Conservation (phyloP, 2,888 invertebrate genomes). For the Patella pellucida region DNA sequence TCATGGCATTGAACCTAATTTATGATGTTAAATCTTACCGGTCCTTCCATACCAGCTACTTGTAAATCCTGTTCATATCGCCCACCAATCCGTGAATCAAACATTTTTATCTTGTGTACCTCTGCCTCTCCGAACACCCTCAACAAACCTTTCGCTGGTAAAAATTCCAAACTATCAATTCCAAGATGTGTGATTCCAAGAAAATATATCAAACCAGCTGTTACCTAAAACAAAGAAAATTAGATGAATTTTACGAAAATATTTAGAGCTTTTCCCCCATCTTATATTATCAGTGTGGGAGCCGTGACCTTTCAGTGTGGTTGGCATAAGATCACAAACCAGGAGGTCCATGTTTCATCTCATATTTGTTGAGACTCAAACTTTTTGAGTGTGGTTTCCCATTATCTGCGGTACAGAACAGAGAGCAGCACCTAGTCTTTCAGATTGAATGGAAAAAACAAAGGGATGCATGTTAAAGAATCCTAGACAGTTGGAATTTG, state of each 20-base stretch:
- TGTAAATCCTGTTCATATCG: slow-evolving; percentile 28
- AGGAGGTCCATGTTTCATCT: no score
- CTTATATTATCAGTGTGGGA: no score
- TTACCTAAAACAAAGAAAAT: slow-evolving; percentile 40
- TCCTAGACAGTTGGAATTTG: no score
- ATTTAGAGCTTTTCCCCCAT: no score
- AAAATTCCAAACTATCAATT: slow-evolving; percentile 51
- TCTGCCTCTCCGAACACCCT: slow-evolving; percentile 45
- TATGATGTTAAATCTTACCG: slow-evolving; percentile 17
- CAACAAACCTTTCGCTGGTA: slow-evolving; percentile 39
- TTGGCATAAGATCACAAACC: no score
- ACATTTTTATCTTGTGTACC: slow-evolving; percentile 36
- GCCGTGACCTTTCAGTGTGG: no score
- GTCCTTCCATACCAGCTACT: slow-evolving; percentile 18
- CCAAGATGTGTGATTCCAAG: slow-evolving; percentile 53
- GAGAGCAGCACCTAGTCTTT: no score
- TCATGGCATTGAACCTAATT: neutral
- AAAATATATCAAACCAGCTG: slow-evolving; percentile 53
- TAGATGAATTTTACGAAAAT: neutral
- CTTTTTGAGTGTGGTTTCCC: no score
- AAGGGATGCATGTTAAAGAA: no score
- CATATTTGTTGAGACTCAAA: no score
- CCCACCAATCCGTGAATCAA: slow-evolving; percentile 38
- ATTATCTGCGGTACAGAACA: no score
- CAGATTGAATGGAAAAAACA: no score